A percentile compares a stretch with the other conserved stretches of the same genome.
Evolutionary conservation across 1,140 invertebrate genomes (phyloP).

Genomic region (Drosophila pseudoobscura): DNA sequence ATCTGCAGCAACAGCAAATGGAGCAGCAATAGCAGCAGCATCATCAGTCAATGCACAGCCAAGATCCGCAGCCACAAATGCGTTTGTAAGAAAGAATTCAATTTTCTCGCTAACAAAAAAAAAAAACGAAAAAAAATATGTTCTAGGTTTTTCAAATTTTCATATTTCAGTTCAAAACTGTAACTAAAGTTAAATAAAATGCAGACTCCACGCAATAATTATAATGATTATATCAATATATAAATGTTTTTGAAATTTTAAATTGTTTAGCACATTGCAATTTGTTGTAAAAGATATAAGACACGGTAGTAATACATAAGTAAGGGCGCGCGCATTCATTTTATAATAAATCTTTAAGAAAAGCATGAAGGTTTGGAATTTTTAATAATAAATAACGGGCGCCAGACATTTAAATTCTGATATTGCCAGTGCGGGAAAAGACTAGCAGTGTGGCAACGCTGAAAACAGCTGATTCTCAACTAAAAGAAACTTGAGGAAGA

Average conservation of each 20-base stretch:
- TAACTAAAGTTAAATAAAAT: constrained; percentile 63
- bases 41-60: constrained; percentile 46
- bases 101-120: constrained; percentile 53
- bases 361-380: no score
- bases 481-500: constrained; percentile 17
- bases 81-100: constrained; percentile 61
- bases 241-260: no score
- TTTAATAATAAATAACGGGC: constrained; percentile 21
- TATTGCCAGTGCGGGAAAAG: constrained; percentile 12
- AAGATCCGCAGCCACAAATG: constrained; percentile 30
- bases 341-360: no score
- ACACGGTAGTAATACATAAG: no score
- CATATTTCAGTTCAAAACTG: constrained; percentile 71
- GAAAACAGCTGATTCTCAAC: constrained; percentile 37
- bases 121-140: constrained; percentile 30
- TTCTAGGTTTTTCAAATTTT: constrained; percentile 59
- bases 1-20: constrained; percentile 68
- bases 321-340: no score
- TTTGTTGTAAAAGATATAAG: no score
- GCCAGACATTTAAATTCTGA: constrained; percentile 25
- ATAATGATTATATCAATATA: no score
- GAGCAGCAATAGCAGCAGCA: constrained; percentile 36
- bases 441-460: constrained; percentile 30
- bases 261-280: no score
- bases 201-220: constrained; percentile 57